A percentile compares a stretch with the other conserved stretches of the same genome.
Evolutionary conservation across 1,140 invertebrate genomes (phyloP).

Genomic region (Trissolcus basalis): DNA sequence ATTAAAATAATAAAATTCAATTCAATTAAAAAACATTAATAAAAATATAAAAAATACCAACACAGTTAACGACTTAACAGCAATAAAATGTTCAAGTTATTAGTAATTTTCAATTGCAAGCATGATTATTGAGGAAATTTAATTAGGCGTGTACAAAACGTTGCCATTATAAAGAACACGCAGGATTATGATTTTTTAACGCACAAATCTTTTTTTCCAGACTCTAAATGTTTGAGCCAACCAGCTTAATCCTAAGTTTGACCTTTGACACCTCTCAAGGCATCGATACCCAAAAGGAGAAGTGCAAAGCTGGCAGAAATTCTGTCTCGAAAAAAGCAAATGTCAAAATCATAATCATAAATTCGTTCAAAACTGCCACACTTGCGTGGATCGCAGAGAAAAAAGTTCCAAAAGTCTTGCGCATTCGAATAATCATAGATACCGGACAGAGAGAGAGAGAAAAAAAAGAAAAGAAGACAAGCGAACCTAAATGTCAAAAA

Average conservation of each 20-base stretch:
- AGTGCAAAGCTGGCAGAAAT: slow-evolving; percentile 13
- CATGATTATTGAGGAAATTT: too few relatives aligned
- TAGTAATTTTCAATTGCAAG: too few relatives aligned
- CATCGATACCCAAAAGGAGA: slow-evolving; percentile 9
- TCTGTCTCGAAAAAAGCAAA: slow-evolving; percentile 42
- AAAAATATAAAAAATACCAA: too few relatives aligned
- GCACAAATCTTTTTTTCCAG: neutral
- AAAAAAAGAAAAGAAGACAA: slow-evolving; percentile 16
- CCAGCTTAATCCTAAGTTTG: slow-evolving; percentile 5
- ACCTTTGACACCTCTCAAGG: slow-evolving; percentile 22
- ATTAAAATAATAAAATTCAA: too few relatives aligned
- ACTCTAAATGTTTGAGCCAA: neutral
- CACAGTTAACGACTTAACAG: too few relatives aligned
- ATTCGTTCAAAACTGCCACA: slow-evolving; percentile 33
- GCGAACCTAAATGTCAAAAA: too few relatives aligned
- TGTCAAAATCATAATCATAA: slow-evolving; percentile 53
- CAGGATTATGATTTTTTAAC: too few relatives aligned
- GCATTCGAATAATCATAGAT: slow-evolving; percentile 32
- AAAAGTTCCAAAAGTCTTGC: neutral
- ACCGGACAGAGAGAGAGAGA: slow-evolving; percentile 24
- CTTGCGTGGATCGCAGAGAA: slow-evolving; percentile 28
- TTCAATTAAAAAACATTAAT: too few relatives aligned
- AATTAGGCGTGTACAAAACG: too few relatives aligned
- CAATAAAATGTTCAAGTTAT: too few relatives aligned
- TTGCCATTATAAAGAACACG: too few relatives aligned